A percentile compares a stretch with the other conserved stretches of the same genome.
Evolutionary conservation across 2,113 vertebrate species (phyloP).

Genomic region (Dolichotis patagonum): DNA sequence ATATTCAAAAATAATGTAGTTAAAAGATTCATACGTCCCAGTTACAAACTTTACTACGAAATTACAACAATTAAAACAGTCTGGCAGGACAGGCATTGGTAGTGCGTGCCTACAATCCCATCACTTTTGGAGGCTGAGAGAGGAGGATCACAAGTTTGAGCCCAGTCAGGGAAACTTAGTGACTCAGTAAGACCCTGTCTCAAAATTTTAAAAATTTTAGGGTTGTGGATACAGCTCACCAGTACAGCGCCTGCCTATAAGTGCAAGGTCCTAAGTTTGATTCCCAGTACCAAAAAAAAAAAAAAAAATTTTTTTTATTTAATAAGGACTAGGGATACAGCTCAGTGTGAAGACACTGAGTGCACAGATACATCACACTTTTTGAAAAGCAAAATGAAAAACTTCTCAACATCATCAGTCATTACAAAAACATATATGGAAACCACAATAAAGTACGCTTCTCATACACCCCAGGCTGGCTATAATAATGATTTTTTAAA

Average conservation of each 20-base stretch:
- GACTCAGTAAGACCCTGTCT: neutral
- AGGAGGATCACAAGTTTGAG: neutral
- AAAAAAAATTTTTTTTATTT: too few relatives aligned
- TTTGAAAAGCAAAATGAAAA: neutral
- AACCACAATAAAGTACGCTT: neutral
- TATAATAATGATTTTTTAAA: neutral
- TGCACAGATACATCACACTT: neutral
- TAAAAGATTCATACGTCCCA: neutral
- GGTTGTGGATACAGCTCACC: too few relatives aligned
- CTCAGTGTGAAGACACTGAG: neutral
- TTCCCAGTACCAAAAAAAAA: too few relatives aligned
- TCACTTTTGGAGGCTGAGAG: neutral
- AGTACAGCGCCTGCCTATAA: too few relatives aligned
- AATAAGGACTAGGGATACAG: too few relatives aligned
- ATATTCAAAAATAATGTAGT: neutral
- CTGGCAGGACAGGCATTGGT: neutral
- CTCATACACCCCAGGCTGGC: neutral
- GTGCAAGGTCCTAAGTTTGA: too few relatives aligned
- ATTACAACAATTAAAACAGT: neutral
- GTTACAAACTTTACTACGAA: constrained; percentile 21
- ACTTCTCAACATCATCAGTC: neutral
- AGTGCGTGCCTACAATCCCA: neutral
- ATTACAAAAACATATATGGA: neutral
- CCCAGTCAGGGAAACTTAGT: neutral
- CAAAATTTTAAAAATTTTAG: too few relatives aligned